A percentile compares a stretch with the other conserved stretches of the same genome.
Conservation (phyloP, 2,888 invertebrate genomes). For the Heteromurus nitidus region DNA sequence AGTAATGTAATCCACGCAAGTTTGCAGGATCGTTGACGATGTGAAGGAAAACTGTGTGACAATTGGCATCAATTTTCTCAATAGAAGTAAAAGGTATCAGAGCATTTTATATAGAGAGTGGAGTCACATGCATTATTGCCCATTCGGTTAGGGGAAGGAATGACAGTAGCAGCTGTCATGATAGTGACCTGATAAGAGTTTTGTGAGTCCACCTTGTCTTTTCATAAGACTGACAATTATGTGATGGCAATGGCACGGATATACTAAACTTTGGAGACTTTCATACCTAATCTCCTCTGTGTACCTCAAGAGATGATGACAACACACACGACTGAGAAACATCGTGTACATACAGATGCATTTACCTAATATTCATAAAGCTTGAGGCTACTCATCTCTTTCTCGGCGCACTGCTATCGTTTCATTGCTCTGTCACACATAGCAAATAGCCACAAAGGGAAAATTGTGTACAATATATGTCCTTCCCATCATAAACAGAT, state of each 20-base stretch:
- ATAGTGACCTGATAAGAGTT: constrained; percentile 73
- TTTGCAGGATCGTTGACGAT: constrained; percentile 11
- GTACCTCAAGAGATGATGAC: constrained; percentile 9
- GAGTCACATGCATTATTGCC: neutral
- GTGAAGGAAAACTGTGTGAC: constrained; percentile 37
- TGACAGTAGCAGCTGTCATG: constrained; percentile 72
- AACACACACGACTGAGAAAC: constrained; percentile 29
- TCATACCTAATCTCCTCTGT: too few species aligned
- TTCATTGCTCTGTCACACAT: constrained; percentile 18
- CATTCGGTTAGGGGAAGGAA: constrained; percentile 22
- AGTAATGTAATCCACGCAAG: constrained; percentile 25
- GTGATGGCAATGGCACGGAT: constrained; percentile 61
- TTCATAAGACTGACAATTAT: constrained; percentile 61
- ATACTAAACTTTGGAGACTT: too few species aligned
- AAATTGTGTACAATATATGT: constrained; percentile 29
- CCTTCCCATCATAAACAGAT: constrained; percentile 30
- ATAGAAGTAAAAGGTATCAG: constrained; percentile 53
- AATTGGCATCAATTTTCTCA: constrained; percentile 26
- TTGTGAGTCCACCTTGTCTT: constrained; percentile 65
- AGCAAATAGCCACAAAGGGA: too few species aligned
- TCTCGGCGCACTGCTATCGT: too few species aligned
- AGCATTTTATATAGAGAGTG: constrained; percentile 48
- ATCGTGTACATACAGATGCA: constrained; percentile 13
- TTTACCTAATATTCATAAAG: too few species aligned
- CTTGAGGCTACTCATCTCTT: constrained; percentile 19